A percentile compares a stretch with the other conserved stretches of the same genome.
phyloP scores from a whole-genome alignment of 2,113 vertebrate species.

The Pycnonotus jocosus region DNA sequence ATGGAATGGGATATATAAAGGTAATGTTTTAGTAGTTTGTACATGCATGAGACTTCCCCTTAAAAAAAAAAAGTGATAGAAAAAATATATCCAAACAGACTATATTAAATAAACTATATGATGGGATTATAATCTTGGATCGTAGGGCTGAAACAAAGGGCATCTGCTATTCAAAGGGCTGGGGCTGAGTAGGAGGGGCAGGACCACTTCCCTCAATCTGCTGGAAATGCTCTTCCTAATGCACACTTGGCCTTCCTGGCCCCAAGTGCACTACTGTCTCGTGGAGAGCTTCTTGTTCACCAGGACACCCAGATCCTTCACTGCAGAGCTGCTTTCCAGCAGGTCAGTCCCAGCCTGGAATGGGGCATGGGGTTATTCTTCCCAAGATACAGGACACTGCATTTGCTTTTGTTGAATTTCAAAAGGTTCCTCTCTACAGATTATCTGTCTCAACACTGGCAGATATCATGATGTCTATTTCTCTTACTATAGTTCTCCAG shows the following conservation, averaged over 20 bases:
- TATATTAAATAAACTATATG: not conserved
- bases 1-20: slow-evolving; percentile 83
- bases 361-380: too few species aligned
- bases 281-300: rapidly evolving
- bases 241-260: not conserved
- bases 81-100: not conserved
- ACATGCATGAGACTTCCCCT: not conserved
- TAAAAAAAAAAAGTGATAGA: not conserved
- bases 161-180: not conserved
- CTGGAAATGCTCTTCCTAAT: not conserved
- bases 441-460: not conserved
- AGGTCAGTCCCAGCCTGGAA: not conserved
- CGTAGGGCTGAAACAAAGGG: not conserved
- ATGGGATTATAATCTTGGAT: not conserved
- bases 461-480: not conserved
- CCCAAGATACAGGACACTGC: not conserved
- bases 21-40: slow-evolving; percentile 37
- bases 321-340: not conserved
- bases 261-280: not conserved
- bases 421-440: not conserved
- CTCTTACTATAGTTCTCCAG: not conserved
- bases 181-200: not conserved
- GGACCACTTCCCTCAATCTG: not conserved
- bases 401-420: not conserved
- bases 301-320: not conserved